Base-by-base conservation (phyloP, 2,113 vertebrate species). In the Poecilia latipinna region DNA sequence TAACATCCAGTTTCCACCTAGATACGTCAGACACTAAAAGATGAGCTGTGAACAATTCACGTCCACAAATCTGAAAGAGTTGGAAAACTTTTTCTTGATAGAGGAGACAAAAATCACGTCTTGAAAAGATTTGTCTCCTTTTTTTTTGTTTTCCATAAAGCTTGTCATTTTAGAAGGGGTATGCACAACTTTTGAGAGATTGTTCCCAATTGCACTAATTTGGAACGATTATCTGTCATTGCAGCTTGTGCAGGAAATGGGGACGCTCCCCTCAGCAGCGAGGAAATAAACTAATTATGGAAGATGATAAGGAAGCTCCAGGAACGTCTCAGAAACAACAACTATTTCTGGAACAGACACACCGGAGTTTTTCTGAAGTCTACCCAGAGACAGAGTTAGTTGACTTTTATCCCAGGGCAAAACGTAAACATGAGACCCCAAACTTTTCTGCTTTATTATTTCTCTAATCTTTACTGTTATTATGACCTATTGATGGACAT, bases 171-270 rank as follows among this genome's bases (percentile, higher is more conserved):
- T 48, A 6, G 5, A 8, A 57, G 24, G 24, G 24, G 8, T n/a
- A 48, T 69, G 68, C 69, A 24, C 64, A 37, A 22, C 57, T 39
- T 39, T 48, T 19, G 44, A 63, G 54, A 79, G 66, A 69, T 74
- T 12, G n/a, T 19, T 28, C 68, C 42, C 69, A 48, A 57, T 74
- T 48, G 17, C 31, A 70, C 73, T 74, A 70, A 70, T 74, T 32
- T 48, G 48, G 69, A 5, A 32, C 29, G 15, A 29, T 70, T 70
- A 80, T 74, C 66, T 63, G 39, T 26, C 37, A 63, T 29, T 10
- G 61, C 61, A 2, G 12, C 29, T 24, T 22, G 60, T 26, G 39
- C 24, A 68, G 57, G 68, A 68, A 71, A 69, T 68, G 61, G 4
- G 65, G 35, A 22, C 69, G 61, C 42, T 12, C 1, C 48, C 24